Percentiles rank a stretch among this genome's conserved stretches.
Evolutionary conservation across 2,797 vertebrate species (phyloP).

Genomic region (Myotis vivesi): DNA sequence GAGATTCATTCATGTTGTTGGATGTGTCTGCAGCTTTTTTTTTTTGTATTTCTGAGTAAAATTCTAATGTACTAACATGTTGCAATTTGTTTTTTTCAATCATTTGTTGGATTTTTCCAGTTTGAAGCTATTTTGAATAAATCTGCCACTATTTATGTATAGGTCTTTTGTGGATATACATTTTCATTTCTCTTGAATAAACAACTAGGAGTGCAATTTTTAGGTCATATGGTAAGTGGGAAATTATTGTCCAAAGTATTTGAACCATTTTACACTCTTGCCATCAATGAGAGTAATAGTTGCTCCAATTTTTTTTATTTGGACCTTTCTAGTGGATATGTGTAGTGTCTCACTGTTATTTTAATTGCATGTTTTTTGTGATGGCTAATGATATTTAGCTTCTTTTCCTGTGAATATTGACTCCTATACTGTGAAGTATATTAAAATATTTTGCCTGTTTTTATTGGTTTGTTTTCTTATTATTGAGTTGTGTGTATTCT

Average conservation of each 20-base stretch:
- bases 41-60: background rate
- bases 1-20: background rate
- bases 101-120: background rate
- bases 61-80: background rate
- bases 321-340: background rate
- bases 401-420: background rate
- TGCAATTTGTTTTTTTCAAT: background rate
- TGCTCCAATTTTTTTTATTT: slow-evolving; percentile 6
- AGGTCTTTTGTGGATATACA: background rate
- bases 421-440: background rate
- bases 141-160: background rate
- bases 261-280: background rate
- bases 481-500: background rate
- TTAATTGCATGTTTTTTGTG: background rate
- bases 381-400: background rate
- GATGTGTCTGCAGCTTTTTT: background rate
- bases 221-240: background rate
- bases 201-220: background rate
- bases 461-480: background rate
- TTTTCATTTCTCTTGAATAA: slow-evolving; percentile 19
- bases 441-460: background rate
- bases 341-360: background rate
- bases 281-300: background rate
- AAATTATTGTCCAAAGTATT: background rate
- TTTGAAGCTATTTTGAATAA: background rate